Percentiles rank a stretch among this genome's conserved stretches.
phyloP scores from a whole-genome alignment of 2,113 vertebrate species.

The Lontra canadensis region DNA sequence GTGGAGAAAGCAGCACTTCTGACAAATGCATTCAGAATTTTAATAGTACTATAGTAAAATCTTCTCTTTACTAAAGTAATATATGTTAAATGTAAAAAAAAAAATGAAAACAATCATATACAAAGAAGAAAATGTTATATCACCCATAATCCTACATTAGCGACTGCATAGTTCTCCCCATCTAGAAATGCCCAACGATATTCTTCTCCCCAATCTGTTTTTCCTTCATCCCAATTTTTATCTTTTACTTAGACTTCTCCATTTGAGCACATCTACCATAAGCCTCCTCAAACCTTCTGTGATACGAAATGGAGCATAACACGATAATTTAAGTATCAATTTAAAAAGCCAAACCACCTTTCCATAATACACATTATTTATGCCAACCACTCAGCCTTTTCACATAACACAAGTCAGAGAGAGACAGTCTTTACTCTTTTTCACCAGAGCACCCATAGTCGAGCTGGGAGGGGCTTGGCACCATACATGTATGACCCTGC shows the following conservation, averaged over 20 bases:
- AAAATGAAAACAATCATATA: neutral
- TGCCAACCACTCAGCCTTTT: neutral
- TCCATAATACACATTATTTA: neutral
- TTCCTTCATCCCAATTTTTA: neutral
- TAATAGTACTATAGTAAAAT: neutral
- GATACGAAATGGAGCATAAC: neutral
- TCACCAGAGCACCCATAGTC: neutral
- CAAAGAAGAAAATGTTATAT: neutral
- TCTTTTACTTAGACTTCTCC: neutral
- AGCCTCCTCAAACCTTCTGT: neutral
- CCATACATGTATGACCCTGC: neutral
- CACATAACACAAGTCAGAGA: neutral
- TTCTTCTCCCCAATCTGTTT: neutral
- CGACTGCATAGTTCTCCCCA: neutral
- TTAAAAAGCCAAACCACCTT: neutral
- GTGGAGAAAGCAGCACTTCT: neutral
- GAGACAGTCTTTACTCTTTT: neutral
- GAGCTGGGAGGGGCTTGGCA: neutral
- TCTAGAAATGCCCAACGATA: neutral
- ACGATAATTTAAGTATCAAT: neutral
- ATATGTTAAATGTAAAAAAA: neutral
- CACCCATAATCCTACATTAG: neutral
- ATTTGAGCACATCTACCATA: neutral
- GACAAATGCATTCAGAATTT: constrained; percentile 15
- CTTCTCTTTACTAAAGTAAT: neutral